Evolutionary conservation across 1,140 invertebrate species (phyloP).

Genomic region (Akabosia matsudoensis): DNA sequence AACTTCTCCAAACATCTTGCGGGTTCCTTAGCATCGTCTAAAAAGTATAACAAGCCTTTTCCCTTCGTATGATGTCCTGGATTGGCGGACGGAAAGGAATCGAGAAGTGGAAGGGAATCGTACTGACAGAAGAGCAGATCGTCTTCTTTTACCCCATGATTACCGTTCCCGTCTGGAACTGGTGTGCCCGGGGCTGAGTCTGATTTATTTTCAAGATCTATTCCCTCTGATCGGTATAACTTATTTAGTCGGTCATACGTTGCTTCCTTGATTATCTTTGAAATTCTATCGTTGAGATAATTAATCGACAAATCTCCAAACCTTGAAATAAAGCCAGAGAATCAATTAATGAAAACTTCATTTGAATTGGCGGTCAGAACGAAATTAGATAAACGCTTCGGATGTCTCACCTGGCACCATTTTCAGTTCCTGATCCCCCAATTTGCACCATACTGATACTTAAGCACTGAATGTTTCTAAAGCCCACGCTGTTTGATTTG

Average conservation of each 20-base stretch:
- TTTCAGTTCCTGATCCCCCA: slow-evolving; percentile 32
- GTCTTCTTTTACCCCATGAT: slow-evolving; percentile 25
- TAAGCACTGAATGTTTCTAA: slow-evolving; percentile 39
- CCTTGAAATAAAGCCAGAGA: slow-evolving; percentile 9
- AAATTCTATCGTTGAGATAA: slow-evolving; percentile 42
- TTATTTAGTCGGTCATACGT: slow-evolving; percentile 37
- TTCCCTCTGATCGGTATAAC: slow-evolving; percentile 37
- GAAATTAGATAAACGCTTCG: no score
- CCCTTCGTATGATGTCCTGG: slow-evolving; percentile 25
- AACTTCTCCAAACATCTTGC: slow-evolving; percentile 41
- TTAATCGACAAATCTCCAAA: slow-evolving; percentile 43
- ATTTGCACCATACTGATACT: slow-evolving; percentile 38
- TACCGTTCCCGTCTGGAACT: not conserved
- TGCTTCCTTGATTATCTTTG: slow-evolving; percentile 35
- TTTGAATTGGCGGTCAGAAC: no score
- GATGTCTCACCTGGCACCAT: slow-evolving; percentile 37
- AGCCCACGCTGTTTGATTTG: slow-evolving; percentile 44
- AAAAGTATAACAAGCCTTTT: slow-evolving; percentile 37
- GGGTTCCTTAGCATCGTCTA: slow-evolving; percentile 43
- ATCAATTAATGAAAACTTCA: no score
- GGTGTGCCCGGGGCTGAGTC: not conserved
- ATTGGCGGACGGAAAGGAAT: slow-evolving; percentile 34
- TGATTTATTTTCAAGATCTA: slow-evolving; percentile 24
- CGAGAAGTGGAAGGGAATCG: slow-evolving; percentile 40
- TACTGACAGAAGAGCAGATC: slow-evolving; percentile 25